Base-by-base conservation (phyloP, 1,140 invertebrate species). In the Episyrphus balteatus region DNA sequence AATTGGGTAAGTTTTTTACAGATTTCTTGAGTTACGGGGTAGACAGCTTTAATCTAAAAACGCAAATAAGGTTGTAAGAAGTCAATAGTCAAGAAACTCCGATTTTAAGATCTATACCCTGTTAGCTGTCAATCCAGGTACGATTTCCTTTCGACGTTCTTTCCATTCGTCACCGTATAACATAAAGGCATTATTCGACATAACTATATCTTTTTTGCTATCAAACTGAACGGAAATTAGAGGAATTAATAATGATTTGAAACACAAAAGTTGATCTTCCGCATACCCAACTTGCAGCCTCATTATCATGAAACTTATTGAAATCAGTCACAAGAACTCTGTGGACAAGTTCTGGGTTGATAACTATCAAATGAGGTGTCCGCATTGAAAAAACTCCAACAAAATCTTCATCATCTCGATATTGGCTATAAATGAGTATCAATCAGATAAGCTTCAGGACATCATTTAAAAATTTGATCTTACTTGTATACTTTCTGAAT, bases 321-420 rank as follows among this genome's bases (percentile, higher is more conserved):
- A 74, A 75, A 49, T 74, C 70, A 15, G 70, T 68, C 1, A 77
- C 62, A 0, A 76, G 53, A n/a, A 79, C 68, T 14, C 62, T 52
- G 39, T 72, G 70, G 0, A 75, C 65, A 13, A 77, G 38, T 21
- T 73, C 67, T 0, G 73, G 70, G 54, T 69, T 74, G 6, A 70
- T 46, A 0, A 77, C 50, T 30, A 78, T 44, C n/a, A 78, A 46
- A 19, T 65, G 59, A 0, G 62, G 59, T 19, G 30, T 18, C 6
- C 62, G 58, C 7, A 42, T 44, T 14, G 51, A 46, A 44, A 51
- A 65, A 10, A 65, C 47, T 2, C 62, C 62, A n/a, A 65, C 59
- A 11, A 59, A 62, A 46, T 65, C 53, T 32, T 58, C 57, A 5
- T 55, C 42, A 1, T 54, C 12, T 14, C 59, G 65, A 30, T 56